These are phyloP conservation scores for Phenganax marumi DNA, from an alignment of 92 coral and sea anemone species.

Conservation along the genomic window DNA sequence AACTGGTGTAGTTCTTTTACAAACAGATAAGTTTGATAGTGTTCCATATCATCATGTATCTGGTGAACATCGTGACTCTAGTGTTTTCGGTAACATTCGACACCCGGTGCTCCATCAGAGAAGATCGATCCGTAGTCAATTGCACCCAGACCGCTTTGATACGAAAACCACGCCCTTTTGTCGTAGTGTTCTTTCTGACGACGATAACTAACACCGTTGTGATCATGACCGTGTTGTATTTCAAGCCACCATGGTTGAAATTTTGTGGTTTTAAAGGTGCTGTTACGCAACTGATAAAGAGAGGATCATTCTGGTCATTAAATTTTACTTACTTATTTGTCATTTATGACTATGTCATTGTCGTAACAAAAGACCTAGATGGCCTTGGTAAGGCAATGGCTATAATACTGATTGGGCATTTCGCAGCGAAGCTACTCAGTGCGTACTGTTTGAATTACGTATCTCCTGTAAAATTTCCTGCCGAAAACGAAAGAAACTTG, in stretches of 20 bases:
- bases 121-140: conserved; percentile 11
- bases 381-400: neutral
- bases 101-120: neutral
- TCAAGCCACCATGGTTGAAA: conserved; percentile 6
- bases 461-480: neutral
- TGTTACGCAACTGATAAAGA: neutral
- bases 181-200: neutral
- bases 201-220: neutral
- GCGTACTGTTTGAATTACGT: conserved; percentile 10
- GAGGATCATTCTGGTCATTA: conserved; percentile 13
- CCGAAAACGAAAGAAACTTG: neutral
- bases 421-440: neutral
- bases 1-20: no score
- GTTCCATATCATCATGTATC: conserved; percentile 6
- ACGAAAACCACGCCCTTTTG: neutral
- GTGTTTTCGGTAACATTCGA: neutral
- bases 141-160: neutral
- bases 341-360: neutral
- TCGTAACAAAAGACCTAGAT: neutral
- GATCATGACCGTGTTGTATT: neutral
- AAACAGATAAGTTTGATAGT: conserved; percentile 3
- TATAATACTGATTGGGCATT: neutral
- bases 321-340: neutral
- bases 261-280: conserved; percentile 20
- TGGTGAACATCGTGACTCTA: neutral